Evolutionary conservation across 2,888 invertebrate genomes (phyloP).

Genomic region (Tillus elongatus): DNA sequence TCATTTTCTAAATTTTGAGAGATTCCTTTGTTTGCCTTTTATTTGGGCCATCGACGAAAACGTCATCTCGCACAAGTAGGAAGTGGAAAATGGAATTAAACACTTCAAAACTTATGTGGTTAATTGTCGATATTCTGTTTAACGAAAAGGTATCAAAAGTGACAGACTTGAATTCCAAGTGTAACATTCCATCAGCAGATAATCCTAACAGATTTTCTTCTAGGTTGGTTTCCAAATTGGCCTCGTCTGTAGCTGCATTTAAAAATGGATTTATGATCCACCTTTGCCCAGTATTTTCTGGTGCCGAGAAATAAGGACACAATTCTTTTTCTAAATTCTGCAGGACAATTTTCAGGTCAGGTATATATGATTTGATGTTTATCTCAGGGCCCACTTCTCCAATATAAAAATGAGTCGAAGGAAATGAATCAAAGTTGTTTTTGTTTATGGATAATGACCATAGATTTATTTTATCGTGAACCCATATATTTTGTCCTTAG

Average conservation of each 20-base stretch:
- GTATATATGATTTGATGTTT: conserved; percentile 9
- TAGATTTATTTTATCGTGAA: not conserved
- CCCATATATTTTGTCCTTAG: too few relatives aligned
- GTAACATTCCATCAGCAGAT: conserved; percentile 23
- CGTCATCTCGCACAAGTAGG: conserved; percentile 23
- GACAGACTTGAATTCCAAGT: conserved; percentile 20
- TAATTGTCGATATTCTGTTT: conserved; percentile 16
- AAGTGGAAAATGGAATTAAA: conserved; percentile 23
- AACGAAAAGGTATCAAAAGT: conserved; percentile 19
- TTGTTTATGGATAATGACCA: not conserved
- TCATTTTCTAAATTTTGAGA: conserved; percentile 1
- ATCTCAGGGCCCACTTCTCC: conserved; percentile 10
- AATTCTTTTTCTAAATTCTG: conserved; percentile 10
- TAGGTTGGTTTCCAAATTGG: conserved; percentile 19
- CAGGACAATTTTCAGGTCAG: conserved; percentile 7
- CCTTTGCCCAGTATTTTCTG: conserved; percentile 22
- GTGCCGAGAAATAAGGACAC: conserved; percentile 14
- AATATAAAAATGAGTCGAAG: not conserved
- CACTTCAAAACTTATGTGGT: conserved; percentile 19
- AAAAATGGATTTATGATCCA: conserved; percentile 17
- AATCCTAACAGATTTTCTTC: conserved; percentile 21
- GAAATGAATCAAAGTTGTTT: not conserved
- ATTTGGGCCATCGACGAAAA: conserved; percentile 4
- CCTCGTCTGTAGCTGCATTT: conserved; percentile 17
- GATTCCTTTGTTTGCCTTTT: conserved; percentile 1